A percentile compares a stretch with the other conserved stretches of the same genome.
Conservation (phyloP, 1,140 invertebrate species). For the Antheraea pernyi region DNA sequence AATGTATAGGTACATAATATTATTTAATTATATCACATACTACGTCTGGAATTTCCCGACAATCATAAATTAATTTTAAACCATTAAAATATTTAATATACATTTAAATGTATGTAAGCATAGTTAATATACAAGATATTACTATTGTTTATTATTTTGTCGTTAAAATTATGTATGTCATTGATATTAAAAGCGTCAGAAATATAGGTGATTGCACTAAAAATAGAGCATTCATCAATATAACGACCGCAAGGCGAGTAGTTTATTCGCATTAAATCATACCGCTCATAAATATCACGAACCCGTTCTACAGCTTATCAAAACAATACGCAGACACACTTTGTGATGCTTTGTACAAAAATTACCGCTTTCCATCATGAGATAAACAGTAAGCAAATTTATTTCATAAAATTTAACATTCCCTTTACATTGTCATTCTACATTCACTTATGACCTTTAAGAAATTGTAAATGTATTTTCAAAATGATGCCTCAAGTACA, state of each 20-base stretch:
- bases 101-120: background rate
- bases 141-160: conserved; percentile 1
- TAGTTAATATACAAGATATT: background rate
- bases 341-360: conserved; percentile 33
- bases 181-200: conserved; percentile 11
- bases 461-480: conserved; percentile 60
- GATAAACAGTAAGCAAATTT: conserved; percentile 38
- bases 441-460: conserved; percentile 38
- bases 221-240: conserved; percentile 76
- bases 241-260: conserved; percentile 67
- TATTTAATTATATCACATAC: no score
- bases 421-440: conserved; percentile 42
- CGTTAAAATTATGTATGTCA: conserved; percentile 5
- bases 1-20: no score
- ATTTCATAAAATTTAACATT: conserved; percentile 47
- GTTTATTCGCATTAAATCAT: conserved; percentile 80
- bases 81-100: background rate
- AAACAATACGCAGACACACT: conserved; percentile 79
- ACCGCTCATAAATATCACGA: conserved; percentile 76
- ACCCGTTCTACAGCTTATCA: conserved; percentile 79
- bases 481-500: conserved; percentile 77
- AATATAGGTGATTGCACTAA: conserved; percentile 53
- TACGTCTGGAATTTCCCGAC: background rate
- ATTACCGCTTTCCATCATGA: background rate
- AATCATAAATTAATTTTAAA: background rate